Conservation (phyloP, 1,140 invertebrate genomes). For the Apocrypta bakeri region DNA sequence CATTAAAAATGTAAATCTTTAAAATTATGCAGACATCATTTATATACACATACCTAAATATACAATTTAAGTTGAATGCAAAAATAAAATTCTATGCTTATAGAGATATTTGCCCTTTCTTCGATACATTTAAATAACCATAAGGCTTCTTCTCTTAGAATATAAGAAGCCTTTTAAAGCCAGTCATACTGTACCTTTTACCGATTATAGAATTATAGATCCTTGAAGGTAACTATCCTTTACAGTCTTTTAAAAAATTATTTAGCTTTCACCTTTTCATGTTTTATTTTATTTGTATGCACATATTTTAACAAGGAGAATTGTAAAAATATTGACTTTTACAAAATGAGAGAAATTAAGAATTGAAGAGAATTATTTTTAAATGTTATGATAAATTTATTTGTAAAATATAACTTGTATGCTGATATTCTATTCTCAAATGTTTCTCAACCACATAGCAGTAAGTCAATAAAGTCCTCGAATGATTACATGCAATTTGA, state of each 20-base stretch:
- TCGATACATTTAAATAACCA: neutral
- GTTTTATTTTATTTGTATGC: neutral
- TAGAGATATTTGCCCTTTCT: neutral
- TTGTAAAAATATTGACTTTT: too few relatives aligned
- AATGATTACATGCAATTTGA: too few relatives aligned
- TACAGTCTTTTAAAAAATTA: slow-evolving; percentile 17
- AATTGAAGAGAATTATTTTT: too few relatives aligned
- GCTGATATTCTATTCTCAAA: neutral
- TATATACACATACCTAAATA: too few relatives aligned
- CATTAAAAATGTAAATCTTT: too few relatives aligned
- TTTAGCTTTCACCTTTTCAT: neutral
- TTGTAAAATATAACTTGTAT: too few relatives aligned
- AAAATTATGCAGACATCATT: too few relatives aligned
- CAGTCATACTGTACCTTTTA: neutral
- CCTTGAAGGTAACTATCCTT: slow-evolving; percentile 3
- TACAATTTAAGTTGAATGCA: too few relatives aligned
- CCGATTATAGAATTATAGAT: neutral
- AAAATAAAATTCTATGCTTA: too few relatives aligned
- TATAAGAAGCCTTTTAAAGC: neutral
- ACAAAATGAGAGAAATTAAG: too few relatives aligned
- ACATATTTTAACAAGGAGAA: neutral
- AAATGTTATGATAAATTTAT: too few relatives aligned
- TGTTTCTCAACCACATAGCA: neutral
- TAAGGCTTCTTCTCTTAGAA: neutral
- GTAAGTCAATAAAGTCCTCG: neutral